phyloP scores from a whole-genome alignment of 2,888 invertebrate species.

The Carpatolechia fugitivella region DNA sequence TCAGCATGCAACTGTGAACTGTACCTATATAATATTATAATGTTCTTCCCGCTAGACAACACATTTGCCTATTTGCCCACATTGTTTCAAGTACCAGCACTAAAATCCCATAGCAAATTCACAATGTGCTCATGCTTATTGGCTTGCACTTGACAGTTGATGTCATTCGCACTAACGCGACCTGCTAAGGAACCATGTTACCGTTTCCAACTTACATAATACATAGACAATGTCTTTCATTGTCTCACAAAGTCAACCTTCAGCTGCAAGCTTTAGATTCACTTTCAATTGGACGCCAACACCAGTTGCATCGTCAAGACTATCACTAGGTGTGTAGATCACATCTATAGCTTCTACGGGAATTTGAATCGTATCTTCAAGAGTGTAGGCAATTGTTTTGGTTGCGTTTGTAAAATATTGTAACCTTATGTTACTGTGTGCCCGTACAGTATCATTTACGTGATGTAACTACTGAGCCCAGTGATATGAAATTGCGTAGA shows the following conservation, averaged over 20 bases:
- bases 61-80: constrained; percentile 1
- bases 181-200: constrained; percentile 73
- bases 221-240: constrained; percentile 56
- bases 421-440: neutral
- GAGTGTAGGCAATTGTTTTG: neutral
- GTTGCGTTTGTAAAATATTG: neutral
- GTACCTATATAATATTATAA: too few relatives aligned
- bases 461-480: constrained; percentile 67
- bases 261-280: constrained; percentile 50
- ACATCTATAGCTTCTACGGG: constrained; percentile 23
- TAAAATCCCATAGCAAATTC: neutral
- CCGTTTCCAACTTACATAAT: constrained; percentile 74
- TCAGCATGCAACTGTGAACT: too few relatives aligned
- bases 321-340: constrained; percentile 36
- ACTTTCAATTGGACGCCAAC: constrained; percentile 57
- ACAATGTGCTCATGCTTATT: constrained; percentile 5
- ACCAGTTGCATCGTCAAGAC: constrained; percentile 41
- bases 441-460: constrained; percentile 61
- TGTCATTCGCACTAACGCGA: constrained; percentile 72
- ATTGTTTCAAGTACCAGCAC: constrained; percentile 6
- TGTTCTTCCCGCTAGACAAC: neutral
- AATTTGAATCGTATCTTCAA: neutral
- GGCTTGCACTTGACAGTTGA: constrained; percentile 69
- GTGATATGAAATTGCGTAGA: constrained; percentile 53
- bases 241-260: constrained; percentile 53